Conservation (phyloP, 2,797 vertebrate species). For the Dermochelys coriacea region DNA sequence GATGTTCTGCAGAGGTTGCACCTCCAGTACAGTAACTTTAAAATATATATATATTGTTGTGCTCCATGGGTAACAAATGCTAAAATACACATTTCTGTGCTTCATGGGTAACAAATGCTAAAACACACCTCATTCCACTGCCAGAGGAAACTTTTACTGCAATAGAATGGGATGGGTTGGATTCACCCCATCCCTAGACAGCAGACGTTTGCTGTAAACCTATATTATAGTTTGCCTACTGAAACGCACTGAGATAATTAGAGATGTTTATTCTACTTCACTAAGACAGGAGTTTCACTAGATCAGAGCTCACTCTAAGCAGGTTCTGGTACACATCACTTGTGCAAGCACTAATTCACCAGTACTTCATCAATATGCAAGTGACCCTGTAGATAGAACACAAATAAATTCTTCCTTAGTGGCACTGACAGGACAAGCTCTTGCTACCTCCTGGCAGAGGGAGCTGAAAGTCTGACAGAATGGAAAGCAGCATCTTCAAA, state of each 20-base stretch:
- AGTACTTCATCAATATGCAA: not conserved
- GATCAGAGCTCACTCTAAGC: not conserved
- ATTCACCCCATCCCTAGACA: not conserved
- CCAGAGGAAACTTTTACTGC: not conserved
- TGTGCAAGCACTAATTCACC: not conserved
- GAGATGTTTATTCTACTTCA: not conserved
- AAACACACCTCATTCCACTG: not conserved
- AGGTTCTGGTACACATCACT: not conserved
- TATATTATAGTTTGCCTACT: not conserved
- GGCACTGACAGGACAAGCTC: not conserved
- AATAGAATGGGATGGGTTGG: not conserved
- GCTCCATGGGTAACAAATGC: no score
- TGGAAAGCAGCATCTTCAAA: not conserved
- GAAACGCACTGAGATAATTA: not conserved
- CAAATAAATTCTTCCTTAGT: not conserved
- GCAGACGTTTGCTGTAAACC: not conserved
- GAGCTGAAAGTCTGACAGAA: not conserved
- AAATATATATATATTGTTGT: not conserved
- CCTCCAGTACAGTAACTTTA: not conserved
- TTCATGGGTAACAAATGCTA: not conserved
- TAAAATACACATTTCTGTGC: fast-evolving
- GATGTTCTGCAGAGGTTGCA: fast-evolving
- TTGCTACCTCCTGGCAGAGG: not conserved
- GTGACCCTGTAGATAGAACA: not conserved
- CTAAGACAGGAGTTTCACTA: not conserved